phyloP scores from a whole-genome alignment of 2,797 vertebrate genomes.

The Fringilla coelebs region DNA sequence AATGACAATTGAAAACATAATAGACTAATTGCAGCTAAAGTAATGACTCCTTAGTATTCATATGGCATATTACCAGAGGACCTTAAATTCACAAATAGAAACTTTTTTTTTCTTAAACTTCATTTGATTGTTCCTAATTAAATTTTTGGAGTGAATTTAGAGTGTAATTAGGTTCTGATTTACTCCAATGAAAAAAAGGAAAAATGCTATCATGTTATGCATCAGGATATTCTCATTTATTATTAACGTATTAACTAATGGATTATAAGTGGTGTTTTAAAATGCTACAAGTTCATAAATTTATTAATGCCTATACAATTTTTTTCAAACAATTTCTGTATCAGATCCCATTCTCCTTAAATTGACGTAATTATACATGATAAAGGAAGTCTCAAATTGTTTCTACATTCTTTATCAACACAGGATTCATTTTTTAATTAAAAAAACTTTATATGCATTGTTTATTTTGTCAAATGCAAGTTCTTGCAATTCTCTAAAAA shows the following conservation, averaged over 20 bases:
- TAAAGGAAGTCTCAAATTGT: background rate
- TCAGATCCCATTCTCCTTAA: background rate
- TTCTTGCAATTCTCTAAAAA: background rate
- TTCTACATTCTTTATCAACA: background rate
- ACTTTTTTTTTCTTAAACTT: background rate
- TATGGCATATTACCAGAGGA: background rate
- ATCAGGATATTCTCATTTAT: background rate
- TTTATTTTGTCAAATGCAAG: background rate
- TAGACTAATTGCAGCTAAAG: background rate
- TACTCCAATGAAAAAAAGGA: background rate
- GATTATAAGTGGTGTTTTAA: background rate
- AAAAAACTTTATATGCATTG: background rate
- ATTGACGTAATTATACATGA: background rate
- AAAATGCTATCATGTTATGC: background rate
- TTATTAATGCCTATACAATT: fast-evolving
- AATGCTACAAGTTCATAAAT: background rate
- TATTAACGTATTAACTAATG: background rate
- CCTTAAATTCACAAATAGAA: background rate
- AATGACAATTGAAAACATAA: conserved; percentile 9
- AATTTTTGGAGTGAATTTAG: background rate
- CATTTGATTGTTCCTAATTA: background rate
- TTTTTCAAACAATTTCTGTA: background rate
- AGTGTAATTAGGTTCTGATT: background rate
- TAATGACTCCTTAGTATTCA: background rate
- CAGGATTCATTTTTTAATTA: fast-evolving